These are phyloP conservation scores for Orthosia incerta DNA, from an alignment of 2,888 invertebrate species.

Conservation along the genomic window DNA sequence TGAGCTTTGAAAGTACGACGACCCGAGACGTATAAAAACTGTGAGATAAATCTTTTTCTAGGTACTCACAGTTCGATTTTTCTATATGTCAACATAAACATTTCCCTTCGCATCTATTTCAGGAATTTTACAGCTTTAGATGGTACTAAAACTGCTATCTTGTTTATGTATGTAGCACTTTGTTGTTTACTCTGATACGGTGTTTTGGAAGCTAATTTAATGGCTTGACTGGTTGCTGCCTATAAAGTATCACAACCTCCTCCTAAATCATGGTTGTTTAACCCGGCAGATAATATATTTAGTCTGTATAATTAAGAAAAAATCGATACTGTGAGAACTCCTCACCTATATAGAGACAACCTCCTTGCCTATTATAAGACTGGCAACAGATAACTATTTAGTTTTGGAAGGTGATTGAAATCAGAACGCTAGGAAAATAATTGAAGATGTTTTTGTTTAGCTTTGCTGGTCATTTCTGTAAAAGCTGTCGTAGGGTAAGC, in stretches of 20 bases:
- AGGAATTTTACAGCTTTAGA: constrained; percentile 36
- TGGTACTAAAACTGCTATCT: constrained; percentile 40
- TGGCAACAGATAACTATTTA: too few relatives aligned
- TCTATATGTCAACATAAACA: constrained; percentile 17
- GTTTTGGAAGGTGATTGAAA: too few relatives aligned
- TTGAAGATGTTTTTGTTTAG: too few relatives aligned
- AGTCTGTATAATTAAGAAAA: neutral
- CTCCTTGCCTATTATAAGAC: too few relatives aligned
- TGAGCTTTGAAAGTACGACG: constrained; percentile 23
- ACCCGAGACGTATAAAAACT: constrained; percentile 21
- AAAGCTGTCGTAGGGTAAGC: too few relatives aligned
- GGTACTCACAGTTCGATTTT: constrained; percentile 18
- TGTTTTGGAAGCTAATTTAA: neutral
- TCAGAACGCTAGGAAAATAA: too few relatives aligned
- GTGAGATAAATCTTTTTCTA: constrained; percentile 26
- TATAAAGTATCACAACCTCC: neutral
- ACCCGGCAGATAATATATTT: neutral
- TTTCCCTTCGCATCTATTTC: constrained; percentile 26
- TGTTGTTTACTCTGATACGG: constrained; percentile 14
- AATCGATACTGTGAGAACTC: too few relatives aligned
- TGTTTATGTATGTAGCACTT: constrained; percentile 12
- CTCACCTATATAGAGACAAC: too few relatives aligned
- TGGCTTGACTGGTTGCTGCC: neutral
- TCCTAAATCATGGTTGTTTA: neutral
- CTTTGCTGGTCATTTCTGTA: too few relatives aligned